A percentile compares a stretch with the other conserved stretches of the same genome.
These are phyloP conservation scores for Cartodere bifasciata DNA, from an alignment of 2,888 invertebrate species.

Conservation along the genomic window DNA sequence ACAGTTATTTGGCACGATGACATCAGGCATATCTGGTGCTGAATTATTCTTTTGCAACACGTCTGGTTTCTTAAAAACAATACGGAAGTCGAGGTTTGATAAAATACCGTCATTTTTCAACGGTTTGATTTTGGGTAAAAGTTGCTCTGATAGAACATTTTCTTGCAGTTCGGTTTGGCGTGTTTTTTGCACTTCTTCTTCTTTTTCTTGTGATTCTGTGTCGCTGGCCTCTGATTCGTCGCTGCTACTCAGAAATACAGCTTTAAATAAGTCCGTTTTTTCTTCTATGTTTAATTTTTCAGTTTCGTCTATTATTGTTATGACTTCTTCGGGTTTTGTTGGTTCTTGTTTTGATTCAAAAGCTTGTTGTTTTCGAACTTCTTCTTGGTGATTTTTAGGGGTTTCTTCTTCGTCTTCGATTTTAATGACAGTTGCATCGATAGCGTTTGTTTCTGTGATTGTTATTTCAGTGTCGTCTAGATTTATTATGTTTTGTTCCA, in stretches of 20 bases:
- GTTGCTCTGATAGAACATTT: slow-evolving; percentile 25
- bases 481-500: slow-evolving; percentile 40
- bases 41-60: slow-evolving; percentile 1
- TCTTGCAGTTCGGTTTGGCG: slow-evolving; percentile 23
- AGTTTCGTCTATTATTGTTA: slow-evolving; percentile 15
- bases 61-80: slow-evolving; percentile 4
- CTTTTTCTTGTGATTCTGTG: slow-evolving; percentile 26
- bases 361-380: not conserved
- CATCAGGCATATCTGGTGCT: not conserved
- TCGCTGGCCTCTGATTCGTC: slow-evolving; percentile 48
- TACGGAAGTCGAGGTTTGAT: slow-evolving; percentile 24
- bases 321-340: not conserved
- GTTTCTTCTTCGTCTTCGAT: slow-evolving; percentile 1
- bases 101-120: slow-evolving; percentile 31
- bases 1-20: slow-evolving; percentile 3
- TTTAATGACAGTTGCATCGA: not conserved
- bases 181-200: slow-evolving; percentile 17
- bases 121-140: slow-evolving; percentile 30
- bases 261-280: slow-evolving; percentile 72
- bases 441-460: not conserved
- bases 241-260: slow-evolving; percentile 76
- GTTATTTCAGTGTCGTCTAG: slow-evolving; percentile 1
- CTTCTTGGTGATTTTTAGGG: not conserved
- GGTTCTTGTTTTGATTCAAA: slow-evolving; percentile 7
- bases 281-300: slow-evolving; percentile 33